phyloP scores from a whole-genome alignment of 1,140 invertebrate genomes.

The Neodiprion virginianus region DNA sequence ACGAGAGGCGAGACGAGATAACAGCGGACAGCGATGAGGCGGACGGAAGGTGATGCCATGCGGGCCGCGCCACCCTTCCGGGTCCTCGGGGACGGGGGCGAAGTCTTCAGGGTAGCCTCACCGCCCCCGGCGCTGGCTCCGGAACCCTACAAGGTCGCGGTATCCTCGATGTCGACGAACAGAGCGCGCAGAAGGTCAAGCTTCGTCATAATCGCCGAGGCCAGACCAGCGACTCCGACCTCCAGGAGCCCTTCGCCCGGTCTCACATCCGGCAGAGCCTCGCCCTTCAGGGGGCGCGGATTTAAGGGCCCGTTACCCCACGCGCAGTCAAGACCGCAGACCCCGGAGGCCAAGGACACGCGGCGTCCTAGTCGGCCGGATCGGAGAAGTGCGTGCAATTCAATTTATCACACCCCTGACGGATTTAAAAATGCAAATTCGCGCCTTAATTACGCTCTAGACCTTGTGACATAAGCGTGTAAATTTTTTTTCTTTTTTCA shows the following conservation, averaged over 20 bases:
- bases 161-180: conserved; percentile 32
- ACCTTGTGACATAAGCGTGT: too few species aligned
- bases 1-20: too few species aligned
- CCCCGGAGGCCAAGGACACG: conserved; percentile 33
- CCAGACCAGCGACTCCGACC: conserved; percentile 48
- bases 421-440: too few species aligned
- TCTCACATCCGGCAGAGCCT: conserved; percentile 57
- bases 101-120: conserved; percentile 23
- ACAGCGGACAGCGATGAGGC: neutral
- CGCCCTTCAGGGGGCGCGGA: conserved; percentile 65
- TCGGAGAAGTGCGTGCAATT: conserved; percentile 38
- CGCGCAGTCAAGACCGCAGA: conserved; percentile 48
- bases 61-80: conserved; percentile 35
- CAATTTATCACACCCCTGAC: too few species aligned
- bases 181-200: conserved; percentile 54
- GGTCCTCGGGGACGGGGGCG: conserved; percentile 25
- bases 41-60: conserved; percentile 38
- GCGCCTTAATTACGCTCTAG: too few species aligned
- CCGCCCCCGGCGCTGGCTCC: conserved; percentile 54
- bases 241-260: conserved; percentile 50
- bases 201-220: conserved; percentile 69
- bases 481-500: too few species aligned
- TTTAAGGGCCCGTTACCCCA: conserved; percentile 63
- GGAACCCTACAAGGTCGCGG: conserved; percentile 54
- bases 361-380: conserved; percentile 34